These are phyloP conservation scores for Iguana delicatissima DNA, from an alignment of 2,797 vertebrate species.

Conservation along the genomic window DNA sequence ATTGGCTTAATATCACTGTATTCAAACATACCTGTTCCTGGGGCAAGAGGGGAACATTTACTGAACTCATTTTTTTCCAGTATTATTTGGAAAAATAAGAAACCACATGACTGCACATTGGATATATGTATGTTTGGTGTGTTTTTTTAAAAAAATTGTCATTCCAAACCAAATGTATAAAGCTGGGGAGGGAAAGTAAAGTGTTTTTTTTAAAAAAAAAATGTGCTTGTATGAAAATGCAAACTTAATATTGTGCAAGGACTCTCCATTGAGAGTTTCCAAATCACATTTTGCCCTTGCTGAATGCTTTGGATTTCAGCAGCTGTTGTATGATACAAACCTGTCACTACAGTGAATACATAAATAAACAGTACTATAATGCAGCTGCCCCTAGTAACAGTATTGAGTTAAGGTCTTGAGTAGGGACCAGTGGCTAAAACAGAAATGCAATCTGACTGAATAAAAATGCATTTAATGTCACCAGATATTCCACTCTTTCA, in stretches of 20 bases:
- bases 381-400: constrained; percentile 77
- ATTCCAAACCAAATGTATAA: constrained; percentile 58
- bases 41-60: neutral
- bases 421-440: constrained; percentile 56
- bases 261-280: constrained; percentile 72
- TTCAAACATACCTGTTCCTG: neutral
- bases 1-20: neutral
- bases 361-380: constrained; percentile 71
- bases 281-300: constrained; percentile 76
- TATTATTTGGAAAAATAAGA: neutral
- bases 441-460: constrained; percentile 64
- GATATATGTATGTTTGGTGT: no score
- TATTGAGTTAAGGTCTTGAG: constrained; percentile 74
- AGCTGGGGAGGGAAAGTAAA: neutral
- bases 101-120: no score
- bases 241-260: constrained; percentile 73
- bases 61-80: neutral
- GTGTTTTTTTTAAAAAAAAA: constrained; percentile 7
- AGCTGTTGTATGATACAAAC: constrained; percentile 77
- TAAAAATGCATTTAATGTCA: constrained; percentile 46
- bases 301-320: constrained; percentile 76
- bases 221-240: constrained; percentile 72
- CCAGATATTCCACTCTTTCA: neutral
- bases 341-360: constrained; percentile 79
- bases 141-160: neutral